These are phyloP conservation scores for Protophormia terraenovae DNA, from an alignment of 2,888 invertebrate genomes.

Conservation along the genomic window DNA sequence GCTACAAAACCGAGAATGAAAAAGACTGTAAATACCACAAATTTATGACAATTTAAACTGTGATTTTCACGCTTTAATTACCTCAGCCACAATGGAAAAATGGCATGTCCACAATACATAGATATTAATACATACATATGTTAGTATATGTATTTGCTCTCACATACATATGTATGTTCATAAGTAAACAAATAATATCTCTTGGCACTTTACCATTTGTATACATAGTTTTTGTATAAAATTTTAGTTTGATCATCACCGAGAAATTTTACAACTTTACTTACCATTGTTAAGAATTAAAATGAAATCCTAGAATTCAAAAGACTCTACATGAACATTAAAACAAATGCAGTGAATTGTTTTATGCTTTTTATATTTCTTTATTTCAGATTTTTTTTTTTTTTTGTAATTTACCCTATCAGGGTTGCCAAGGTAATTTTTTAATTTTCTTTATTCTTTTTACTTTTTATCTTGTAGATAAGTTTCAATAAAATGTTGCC, in stretches of 20 bases:
- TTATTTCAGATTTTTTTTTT: conserved; percentile 2
- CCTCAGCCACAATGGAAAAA: conserved; percentile 59
- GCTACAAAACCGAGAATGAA: conserved; percentile 21
- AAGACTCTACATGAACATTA: conserved; percentile 58
- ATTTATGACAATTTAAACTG: conserved; percentile 79
- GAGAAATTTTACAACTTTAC: conserved; percentile 54
- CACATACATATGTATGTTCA: background rate
- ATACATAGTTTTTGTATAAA: background rate
- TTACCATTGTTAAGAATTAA: conserved; percentile 66
- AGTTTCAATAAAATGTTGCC: background rate
- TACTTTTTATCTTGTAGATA: background rate
- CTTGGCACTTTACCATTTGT: too few species aligned
- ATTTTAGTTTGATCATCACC: conserved; percentile 14
- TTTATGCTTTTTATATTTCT: background rate
- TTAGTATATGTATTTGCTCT: background rate
- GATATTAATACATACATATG: background rate
- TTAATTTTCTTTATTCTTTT: background rate
- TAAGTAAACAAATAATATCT: background rate
- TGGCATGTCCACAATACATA: conserved; percentile 38
- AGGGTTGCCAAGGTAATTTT: conserved; percentile 29
- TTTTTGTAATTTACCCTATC: background rate
- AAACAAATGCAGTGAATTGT: conserved; percentile 54
- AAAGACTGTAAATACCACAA: conserved; percentile 69
- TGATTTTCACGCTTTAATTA: conserved; percentile 80
- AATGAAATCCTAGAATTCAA: conserved; percentile 68